Conservation (phyloP, 2,797 vertebrate genomes). For the Petrocephalus schoutedeni region DNA sequence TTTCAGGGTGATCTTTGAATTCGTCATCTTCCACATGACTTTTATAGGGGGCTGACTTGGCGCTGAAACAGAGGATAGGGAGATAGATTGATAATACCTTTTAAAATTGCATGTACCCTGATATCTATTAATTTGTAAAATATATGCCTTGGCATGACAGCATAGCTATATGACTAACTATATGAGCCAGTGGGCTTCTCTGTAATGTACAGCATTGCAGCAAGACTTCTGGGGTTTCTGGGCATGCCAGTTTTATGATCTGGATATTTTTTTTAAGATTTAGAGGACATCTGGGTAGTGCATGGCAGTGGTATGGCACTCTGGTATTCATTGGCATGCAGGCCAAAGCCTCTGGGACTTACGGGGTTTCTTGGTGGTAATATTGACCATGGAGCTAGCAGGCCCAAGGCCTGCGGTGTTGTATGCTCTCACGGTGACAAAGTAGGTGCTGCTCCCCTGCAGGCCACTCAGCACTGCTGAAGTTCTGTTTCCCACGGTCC, state of each 20-base stretch:
- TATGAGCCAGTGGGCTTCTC: not conserved
- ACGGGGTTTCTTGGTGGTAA: slow-evolving; percentile 94
- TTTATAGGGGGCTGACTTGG: slow-evolving; percentile 90
- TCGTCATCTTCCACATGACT: slow-evolving; percentile 89
- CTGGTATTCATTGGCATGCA: not conserved
- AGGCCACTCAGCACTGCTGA: slow-evolving; percentile 72
- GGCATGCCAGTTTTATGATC: not conserved
- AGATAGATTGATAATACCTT: not conserved
- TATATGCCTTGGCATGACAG: not conserved
- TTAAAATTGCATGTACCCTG: not conserved
- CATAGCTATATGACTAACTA: not conserved
- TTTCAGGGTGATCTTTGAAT: slow-evolving; percentile 93
- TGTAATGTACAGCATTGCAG: not conserved
- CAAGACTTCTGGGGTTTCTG: not conserved
- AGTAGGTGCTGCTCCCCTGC: slow-evolving; percentile 76
- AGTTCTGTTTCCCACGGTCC: slow-evolving; percentile 81
- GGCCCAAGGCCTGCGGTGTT: slow-evolving; percentile 89
- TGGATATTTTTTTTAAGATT: not conserved
- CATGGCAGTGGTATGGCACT: not conserved
- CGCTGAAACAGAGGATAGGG: slow-evolving; percentile 53
- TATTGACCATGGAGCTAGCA: slow-evolving; percentile 71
- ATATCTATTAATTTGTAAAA: not conserved
- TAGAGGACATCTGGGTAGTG: not conserved
- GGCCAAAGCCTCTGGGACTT: slow-evolving; percentile 43
- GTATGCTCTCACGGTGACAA: slow-evolving; percentile 81